phyloP scores from a whole-genome alignment of 1,140 invertebrate genomes.

The Apis cerana region DNA sequence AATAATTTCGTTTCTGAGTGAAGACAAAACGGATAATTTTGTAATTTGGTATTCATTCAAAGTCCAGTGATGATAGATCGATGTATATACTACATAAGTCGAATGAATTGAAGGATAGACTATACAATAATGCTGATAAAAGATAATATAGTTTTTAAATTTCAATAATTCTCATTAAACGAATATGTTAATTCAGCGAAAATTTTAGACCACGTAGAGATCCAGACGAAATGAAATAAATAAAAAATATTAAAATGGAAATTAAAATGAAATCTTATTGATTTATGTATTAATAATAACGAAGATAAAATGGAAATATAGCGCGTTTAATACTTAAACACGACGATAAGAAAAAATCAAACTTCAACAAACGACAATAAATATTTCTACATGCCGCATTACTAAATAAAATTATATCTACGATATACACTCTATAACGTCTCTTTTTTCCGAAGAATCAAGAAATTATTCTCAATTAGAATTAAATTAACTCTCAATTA shows the following conservation, averaged over 20 bases:
- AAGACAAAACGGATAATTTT: neutral
- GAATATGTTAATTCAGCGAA: neutral
- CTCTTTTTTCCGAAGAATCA: neutral
- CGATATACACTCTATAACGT: neutral
- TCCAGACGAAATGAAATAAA: neutral
- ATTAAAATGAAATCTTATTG: neutral
- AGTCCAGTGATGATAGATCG: neutral
- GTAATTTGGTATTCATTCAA: neutral
- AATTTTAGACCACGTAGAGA: too few species aligned
- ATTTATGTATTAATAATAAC: neutral
- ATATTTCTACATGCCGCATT: neutral
- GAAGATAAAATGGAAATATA: neutral
- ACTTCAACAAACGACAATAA: conserved; percentile 26
- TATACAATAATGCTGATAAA: neutral
- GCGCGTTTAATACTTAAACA: neutral
- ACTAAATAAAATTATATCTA: neutral
- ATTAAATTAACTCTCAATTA: neutral
- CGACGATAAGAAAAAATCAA: conserved; percentile 29
- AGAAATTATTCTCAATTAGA: neutral
- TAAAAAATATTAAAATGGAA: neutral
- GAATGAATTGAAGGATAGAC: neutral
- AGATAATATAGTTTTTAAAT: neutral
- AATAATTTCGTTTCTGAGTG: neutral
- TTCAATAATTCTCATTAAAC: neutral
- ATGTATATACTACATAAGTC: neutral